Evolutionary conservation across 2,797 vertebrate species (phyloP).

Genomic region (Paratrypauchen microcephalus): DNA sequence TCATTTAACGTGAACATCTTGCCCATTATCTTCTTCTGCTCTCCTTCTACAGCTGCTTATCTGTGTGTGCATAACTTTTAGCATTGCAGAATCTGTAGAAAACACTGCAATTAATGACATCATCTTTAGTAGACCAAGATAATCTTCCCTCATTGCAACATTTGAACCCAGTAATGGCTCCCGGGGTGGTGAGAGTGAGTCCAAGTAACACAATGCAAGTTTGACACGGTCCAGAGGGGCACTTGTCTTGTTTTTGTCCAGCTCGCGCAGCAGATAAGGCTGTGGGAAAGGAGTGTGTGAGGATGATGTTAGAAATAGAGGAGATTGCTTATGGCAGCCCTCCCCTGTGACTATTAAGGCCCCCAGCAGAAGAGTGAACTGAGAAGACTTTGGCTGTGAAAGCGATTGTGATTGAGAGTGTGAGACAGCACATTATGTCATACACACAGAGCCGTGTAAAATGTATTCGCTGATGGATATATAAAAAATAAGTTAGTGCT

Average conservation of each 20-base stretch:
- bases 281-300: slow-evolving; percentile 47
- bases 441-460: slow-evolving; percentile 7
- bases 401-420: slow-evolving; percentile 1
- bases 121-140: slow-evolving; percentile 49
- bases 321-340: slow-evolving; percentile 29
- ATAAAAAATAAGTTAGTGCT: neutral
- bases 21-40: slow-evolving; percentile 17
- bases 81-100: slow-evolving; percentile 22
- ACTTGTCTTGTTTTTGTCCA: slow-evolving; percentile 42
- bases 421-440: slow-evolving; percentile 16
- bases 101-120: slow-evolving; percentile 50
- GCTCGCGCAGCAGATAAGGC: slow-evolving; percentile 52
- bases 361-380: slow-evolving; percentile 16
- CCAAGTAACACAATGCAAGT: slow-evolving; percentile 58
- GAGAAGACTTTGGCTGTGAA: slow-evolving; percentile 10
- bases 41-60: slow-evolving; percentile 19
- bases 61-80: slow-evolving; percentile 24
- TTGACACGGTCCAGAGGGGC: slow-evolving; percentile 43
- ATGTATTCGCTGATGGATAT: neutral
- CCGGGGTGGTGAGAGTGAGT: slow-evolving; percentile 39
- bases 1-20: slow-evolving; percentile 41
- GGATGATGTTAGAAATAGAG: slow-evolving; percentile 37
- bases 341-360: slow-evolving; percentile 23
- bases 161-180: slow-evolving; percentile 53
- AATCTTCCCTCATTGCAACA: slow-evolving; percentile 51